phyloP scores from a whole-genome alignment of 2,113 vertebrate genomes.

The Laterallus jamaicensis region DNA sequence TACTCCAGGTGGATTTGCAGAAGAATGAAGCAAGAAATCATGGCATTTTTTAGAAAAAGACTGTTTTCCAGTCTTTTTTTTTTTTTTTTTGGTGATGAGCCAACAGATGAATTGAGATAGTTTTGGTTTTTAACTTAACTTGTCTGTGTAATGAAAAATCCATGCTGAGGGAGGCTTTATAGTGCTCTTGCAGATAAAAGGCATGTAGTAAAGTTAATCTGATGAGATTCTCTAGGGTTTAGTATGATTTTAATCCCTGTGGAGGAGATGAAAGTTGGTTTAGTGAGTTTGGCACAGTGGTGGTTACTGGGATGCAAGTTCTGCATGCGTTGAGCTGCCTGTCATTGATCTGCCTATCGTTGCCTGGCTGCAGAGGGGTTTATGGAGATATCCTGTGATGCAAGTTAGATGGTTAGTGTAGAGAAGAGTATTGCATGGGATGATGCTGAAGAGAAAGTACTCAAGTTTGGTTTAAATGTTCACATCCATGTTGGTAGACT shows the following conservation, averaged over 20 bases:
- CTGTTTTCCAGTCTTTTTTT: neutral
- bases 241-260: neutral
- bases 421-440: neutral
- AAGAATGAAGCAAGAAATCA: neutral
- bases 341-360: neutral
- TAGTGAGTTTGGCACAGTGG: neutral
- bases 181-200: neutral
- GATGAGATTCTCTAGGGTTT: neutral
- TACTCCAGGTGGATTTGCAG: neutral
- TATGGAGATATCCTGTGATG: neutral
- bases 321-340: neutral
- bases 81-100: neutral
- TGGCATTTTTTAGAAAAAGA: neutral
- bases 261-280: neutral
- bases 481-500: rapidly evolving
- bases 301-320: neutral
- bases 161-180: neutral
- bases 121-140: neutral
- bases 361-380: neutral
- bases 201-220: neutral
- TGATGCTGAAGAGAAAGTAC: neutral
- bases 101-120: neutral
- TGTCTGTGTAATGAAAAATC: neutral
- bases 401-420: neutral
- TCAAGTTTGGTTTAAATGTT: neutral